Percentiles rank a stretch among this genome's conserved stretches.
Conservation (phyloP, 2,797 vertebrate species). For the Caiman crocodilus region DNA sequence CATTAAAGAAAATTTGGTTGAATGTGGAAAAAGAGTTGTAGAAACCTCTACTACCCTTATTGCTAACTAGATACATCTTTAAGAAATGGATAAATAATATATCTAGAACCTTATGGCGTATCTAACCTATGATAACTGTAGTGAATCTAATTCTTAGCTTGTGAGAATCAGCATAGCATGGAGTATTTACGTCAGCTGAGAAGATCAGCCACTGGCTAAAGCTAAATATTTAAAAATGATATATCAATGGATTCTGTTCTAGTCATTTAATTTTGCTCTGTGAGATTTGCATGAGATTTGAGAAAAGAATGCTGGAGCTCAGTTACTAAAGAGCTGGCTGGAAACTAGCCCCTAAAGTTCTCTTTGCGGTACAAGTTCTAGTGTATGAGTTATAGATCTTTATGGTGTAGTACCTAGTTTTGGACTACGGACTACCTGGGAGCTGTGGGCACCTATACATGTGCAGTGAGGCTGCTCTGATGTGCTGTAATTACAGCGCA, state of each 20-base stretch:
- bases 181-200: constrained; percentile 44
- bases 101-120: constrained; percentile 42
- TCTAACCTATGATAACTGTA: constrained; percentile 33
- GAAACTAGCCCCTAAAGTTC: neutral
- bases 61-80: constrained; percentile 53
- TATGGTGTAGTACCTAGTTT: too few species aligned
- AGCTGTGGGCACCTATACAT: too few species aligned
- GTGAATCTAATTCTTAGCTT: constrained; percentile 11
- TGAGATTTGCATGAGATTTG: constrained; percentile 59
- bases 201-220: constrained; percentile 47
- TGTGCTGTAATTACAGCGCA: too few species aligned
- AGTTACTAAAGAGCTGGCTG: constrained; percentile 43
- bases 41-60: constrained; percentile 64
- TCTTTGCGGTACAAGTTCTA: too few species aligned
- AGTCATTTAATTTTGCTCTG: constrained; percentile 48
- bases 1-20: constrained; percentile 19
- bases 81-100: constrained; percentile 54
- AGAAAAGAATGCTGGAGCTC: constrained; percentile 60
- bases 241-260: constrained; percentile 50
- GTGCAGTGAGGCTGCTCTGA: too few species aligned
- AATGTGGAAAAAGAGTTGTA: constrained; percentile 48
- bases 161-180: constrained; percentile 59
- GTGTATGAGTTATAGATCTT: too few species aligned
- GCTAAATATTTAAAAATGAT: constrained; percentile 64
- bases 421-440: too few species aligned